Base-by-base conservation (phyloP, 2,797 vertebrate species). In the Protonibea diacanthus region DNA sequence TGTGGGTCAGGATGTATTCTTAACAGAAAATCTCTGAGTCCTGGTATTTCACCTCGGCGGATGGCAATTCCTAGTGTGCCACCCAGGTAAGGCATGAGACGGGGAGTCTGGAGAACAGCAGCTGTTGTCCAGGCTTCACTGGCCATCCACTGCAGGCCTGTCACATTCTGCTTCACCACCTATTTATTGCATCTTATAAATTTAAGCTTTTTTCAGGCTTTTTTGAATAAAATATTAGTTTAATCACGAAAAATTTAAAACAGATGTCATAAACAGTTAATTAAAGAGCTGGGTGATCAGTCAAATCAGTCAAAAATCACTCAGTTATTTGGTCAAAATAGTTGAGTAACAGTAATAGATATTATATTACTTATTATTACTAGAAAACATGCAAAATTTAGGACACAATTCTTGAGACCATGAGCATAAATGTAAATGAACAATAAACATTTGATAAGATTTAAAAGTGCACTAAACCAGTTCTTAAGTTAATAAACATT, bases 11-110 rank as follows among this genome's bases (percentile, higher is more conserved):
- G 91, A 9, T 10, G 70, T 63, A 86, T 51, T 63, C n/a, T 23
- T 38, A 85, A 60, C 18, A 95, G 67, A 29, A 76, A 94, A 1
- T 94, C 85, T 21, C 12, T 45, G 21, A 94, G 89, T 0, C 92
- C 92, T 42, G 85, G 49, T 53, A 95, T 95, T 80, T 94, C 91
- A 55, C 93, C 94, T n/a, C 89, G 81, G 1, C 92, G 87, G 25
- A 95, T 94, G 33, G 94, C 86, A 1, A 93, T 89, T 0, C 92
- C 92, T 61, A 93, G 68, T 1, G 92, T 93, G 14, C 93, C 87
- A 25, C 86, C 80, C 53, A 93, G 63, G 56, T 89, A 89, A 0
- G 88, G 87, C 86, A 91, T 84, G 6, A 91, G 53, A 0, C 38
- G 59, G 1, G 82, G 78, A 2, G 80, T 89, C 21, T 90, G 85